Base-by-base conservation (phyloP, 2,888 invertebrate genomes). In the Cylloceria caligata region DNA sequence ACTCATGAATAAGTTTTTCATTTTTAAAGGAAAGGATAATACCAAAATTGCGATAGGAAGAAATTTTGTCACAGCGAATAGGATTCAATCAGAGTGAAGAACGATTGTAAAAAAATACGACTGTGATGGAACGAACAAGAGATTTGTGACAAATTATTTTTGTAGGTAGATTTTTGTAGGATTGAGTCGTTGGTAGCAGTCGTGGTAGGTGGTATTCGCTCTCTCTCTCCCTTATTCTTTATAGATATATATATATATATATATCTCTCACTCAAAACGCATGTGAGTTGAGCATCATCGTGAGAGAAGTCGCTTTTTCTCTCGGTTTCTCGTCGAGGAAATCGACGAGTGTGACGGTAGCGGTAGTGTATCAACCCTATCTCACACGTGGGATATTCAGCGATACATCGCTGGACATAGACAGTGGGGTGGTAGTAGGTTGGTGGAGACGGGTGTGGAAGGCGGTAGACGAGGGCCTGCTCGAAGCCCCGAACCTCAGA, bases 1-100 rank as follows among this genome's bases (percentile, higher is more conserved):
- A 62, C 71, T 83, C 52, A 78, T 72, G 68, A 80, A 55, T 65
- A 62, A 52, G 62, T 19, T 39, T 39, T 62, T 49, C 21, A 11
- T 19, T 55, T 65, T 52, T 36, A 49, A 49, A 49, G 4, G n/a
- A n/a, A n/a, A n/a, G n/a, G n/a, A n/a, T n/a, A n/a, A n/a, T n/a
- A n/a, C n/a, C n/a, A n/a, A n/a, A n/a, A n/a, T n/a, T n/a, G n/a
- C n/a, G n/a, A n/a, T n/a, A n/a, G n/a, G n/a, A n/a, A n/a, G n/a
- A n/a, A n/a, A n/a, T n/a, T n/a, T n/a, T n/a, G n/a, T n/a, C n/a
- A n/a, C n/a, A n/a, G n/a, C n/a, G n/a, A n/a, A n/a, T n/a, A n/a
- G n/a, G n/a, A n/a, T n/a, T n/a, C n/a, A n/a, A n/a, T n/a, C n/a
- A n/a, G n/a, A n/a, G n/a, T n/a, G n/a, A n/a, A n/a, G n/a, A n/a